Evolutionary conservation across 2,888 invertebrate species (phyloP).

Genomic region (Colostygia pectinataria): DNA sequence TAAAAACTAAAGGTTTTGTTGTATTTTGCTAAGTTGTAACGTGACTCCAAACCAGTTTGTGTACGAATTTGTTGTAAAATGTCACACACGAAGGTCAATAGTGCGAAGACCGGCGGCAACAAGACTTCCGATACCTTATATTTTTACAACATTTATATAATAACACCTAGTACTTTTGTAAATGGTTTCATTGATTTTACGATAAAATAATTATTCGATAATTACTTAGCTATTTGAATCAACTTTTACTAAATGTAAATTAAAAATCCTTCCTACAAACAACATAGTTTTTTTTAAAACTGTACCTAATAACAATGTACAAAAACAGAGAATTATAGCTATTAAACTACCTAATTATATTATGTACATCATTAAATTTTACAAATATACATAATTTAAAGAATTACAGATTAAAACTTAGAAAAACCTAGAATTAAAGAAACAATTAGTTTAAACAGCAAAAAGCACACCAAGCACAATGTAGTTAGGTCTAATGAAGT

Average conservation of each 20-base stretch:
- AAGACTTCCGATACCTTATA: conserved; percentile 48
- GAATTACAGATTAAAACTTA: too few species aligned
- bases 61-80: conserved; percentile 57
- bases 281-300: too few species aligned
- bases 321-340: too few species aligned
- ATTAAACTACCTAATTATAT: too few species aligned
- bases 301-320: too few species aligned
- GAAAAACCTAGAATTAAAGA: too few species aligned
- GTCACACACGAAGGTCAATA: conserved; percentile 60
- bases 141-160: conserved; percentile 13
- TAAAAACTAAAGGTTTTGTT: conserved; percentile 34
- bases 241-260: too few species aligned
- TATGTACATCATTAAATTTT: too few species aligned
- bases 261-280: too few species aligned
- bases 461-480: not conserved
- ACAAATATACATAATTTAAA: too few species aligned
- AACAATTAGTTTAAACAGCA: not conserved
- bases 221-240: too few species aligned
- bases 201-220: not conserved
- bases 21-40: conserved; percentile 38
- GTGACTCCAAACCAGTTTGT: conserved; percentile 54
- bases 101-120: conserved; percentile 50
- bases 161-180: too few species aligned
- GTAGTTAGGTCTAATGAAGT: conserved; percentile 32
- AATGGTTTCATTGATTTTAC: not conserved